Conservation (phyloP, 1,140 invertebrate genomes). For the Anastrepha ludens region DNA sequence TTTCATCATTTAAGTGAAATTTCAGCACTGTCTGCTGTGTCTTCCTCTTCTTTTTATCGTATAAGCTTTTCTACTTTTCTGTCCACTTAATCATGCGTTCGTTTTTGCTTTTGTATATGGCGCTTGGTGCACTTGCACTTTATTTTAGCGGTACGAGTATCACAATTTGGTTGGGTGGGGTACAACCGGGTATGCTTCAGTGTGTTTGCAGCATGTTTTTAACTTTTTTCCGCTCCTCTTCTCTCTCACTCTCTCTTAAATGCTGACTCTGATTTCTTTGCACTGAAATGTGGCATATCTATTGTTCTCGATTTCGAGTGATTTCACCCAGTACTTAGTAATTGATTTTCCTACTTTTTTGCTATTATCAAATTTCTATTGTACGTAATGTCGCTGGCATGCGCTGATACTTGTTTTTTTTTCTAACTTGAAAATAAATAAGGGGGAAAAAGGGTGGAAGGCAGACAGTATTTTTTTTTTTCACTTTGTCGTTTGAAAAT, state of each 20-base stretch:
- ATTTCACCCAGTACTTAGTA: slow-evolving; percentile 23
- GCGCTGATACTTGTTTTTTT: neutral
- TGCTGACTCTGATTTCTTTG: slow-evolving; percentile 3
- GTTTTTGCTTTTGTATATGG: neutral
- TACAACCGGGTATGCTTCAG: neutral
- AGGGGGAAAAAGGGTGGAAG: neutral
- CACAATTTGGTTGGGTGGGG: no score
- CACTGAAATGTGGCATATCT: slow-evolving; percentile 29
- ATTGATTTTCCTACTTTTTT: slow-evolving; percentile 35
- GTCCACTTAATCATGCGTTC: slow-evolving; percentile 35
- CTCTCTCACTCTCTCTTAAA: neutral
- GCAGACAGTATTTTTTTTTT: neutral
- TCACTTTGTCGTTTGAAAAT: neutral
- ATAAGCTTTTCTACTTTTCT: neutral
- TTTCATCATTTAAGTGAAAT: neutral
- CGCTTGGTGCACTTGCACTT: slow-evolving; percentile 13
- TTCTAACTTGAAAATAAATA: neutral
- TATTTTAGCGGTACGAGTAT: no score
- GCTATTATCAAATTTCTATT: neutral
- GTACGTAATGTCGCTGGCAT: neutral
- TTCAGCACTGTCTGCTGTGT: neutral
- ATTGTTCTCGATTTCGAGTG: slow-evolving; percentile 42
- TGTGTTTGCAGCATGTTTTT: neutral
- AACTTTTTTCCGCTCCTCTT: neutral
- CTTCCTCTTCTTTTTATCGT: neutral